These are phyloP conservation scores for Amiota minor DNA, from an alignment of 2,888 invertebrate species.

Conservation along the genomic window DNA sequence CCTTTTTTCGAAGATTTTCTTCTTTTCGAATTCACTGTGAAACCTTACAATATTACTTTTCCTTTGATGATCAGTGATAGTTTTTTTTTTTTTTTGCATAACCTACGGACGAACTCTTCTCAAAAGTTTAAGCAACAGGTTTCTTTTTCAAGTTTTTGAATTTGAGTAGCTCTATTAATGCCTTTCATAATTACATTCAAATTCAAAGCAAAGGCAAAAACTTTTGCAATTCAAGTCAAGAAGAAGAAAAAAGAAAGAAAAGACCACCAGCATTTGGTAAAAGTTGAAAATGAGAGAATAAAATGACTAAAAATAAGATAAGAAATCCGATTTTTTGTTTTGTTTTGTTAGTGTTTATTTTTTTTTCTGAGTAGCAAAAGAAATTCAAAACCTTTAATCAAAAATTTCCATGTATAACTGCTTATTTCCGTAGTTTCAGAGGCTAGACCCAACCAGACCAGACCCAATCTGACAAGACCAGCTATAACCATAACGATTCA, in stretches of 20 bases:
- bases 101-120: too few relatives aligned
- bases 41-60: too few relatives aligned
- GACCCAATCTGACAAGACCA: not conserved
- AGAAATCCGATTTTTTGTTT: not conserved
- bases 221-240: constrained; percentile 1
- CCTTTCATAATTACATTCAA: not conserved
- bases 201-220: not conserved
- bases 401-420: constrained; percentile 25
- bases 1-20: too few relatives aligned
- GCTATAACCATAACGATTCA: too few relatives aligned
- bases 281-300: too few relatives aligned
- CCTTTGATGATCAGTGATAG: too few relatives aligned
- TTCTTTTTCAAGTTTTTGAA: not conserved
- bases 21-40: too few relatives aligned
- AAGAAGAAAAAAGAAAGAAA: not conserved
- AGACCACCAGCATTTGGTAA: not conserved
- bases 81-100: too few relatives aligned
- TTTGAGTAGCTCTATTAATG: not conserved
- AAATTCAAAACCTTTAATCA: constrained; percentile 24
- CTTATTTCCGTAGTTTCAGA: constrained; percentile 9
- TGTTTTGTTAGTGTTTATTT: too few relatives aligned
- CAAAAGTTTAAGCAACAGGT: not conserved
- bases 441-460: not conserved
- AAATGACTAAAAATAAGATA: not conserved
- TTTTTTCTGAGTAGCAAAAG: constrained; percentile 2